Evolutionary conservation across 2,888 invertebrate species (phyloP), one percentile per base, ranked within the genome.

Genomic region (Didymodactylos carnosus): DNA sequence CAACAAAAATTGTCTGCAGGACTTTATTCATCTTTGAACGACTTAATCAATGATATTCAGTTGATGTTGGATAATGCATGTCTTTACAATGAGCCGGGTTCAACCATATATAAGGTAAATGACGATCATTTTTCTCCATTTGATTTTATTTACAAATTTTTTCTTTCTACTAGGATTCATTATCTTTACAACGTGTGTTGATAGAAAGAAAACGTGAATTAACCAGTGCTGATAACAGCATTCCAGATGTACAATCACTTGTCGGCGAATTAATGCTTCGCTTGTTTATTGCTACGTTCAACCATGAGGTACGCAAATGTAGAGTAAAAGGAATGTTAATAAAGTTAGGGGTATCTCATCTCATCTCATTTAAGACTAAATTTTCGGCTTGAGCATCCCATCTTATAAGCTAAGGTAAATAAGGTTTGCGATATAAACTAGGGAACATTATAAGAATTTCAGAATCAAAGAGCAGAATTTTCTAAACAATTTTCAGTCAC

Each of bases 201-300:
- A 85, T 95, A 77, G 84, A 95, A 86, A 91, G 92, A 76, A 94
- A 94, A 80, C 87, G 91, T 78, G 88, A 91, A 82, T 84, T 97
- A 73, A 88, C 89, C 76, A 89, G 89, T 75, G 90, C 90, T 71
- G 91, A 62, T 35, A 35, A 35, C 5, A 62, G 25, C n/a, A 72
- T 75, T 19, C 75, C 72, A 25, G 82, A 82, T 78, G 93, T 95
- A 0, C 87, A 88, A 10, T 89, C 90, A 0, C 90, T 91, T 0
- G 89, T 97, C 0, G 92, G 94, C 82, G 94, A 95, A 79, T 84
- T 98, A 74, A 87, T 97, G 53, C 87, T 91, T 13, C 91, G 90
- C 51, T 86, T 98, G 49, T 95, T 97, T 82, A 93, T 93, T 19
- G 89, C 90, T 0, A 89, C 94, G 6, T 94, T 94, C 83, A 95